Evolutionary conservation across 2,797 vertebrate species (phyloP), one percentile per base, ranked within the genome.

Genomic region (Darevskia mixta): DNA sequence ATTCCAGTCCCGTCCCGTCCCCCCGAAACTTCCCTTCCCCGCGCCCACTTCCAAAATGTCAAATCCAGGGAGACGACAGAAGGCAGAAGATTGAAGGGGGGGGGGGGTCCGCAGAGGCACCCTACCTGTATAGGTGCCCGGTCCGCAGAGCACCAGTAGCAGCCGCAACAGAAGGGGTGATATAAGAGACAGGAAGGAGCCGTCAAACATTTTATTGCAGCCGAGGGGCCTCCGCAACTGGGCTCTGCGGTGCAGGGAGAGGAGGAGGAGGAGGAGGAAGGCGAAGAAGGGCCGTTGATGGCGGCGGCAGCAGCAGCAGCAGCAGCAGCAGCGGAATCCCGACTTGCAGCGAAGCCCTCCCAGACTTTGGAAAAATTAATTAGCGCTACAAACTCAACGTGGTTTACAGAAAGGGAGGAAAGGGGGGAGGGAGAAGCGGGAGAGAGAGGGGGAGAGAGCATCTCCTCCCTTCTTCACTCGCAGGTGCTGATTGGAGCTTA

Each of bases 51-150:
- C 58, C 43, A 1, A 64, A 77, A 13, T 71, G 61, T 84, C 83
- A 9, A 55, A 43, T 8, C 29, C 58, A 5, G n/a, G 23, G 2
- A 29, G 43, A 15, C 43, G 75, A 11, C 11, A 61, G 1, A 43
- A 25, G 23, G 61, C n/a, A 35, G 71, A 17, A 73, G 71, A 32
- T 18, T 5, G 58, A 6, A 15, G 6, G 20, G 20, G 10, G 9
- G 29, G 41, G 49, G 0, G 49, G 25, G 41, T 13, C 75, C 77
- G 88, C 84, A 85, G 29, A 8, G 8, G 1, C 25, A 1, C 5
- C 87, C 97, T 96, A 98, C 98, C 98, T 97, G 97, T 90, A 91
- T 96, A 79, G 92, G 95, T 90, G 91, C 95, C 94, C 95, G 94
- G 88, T 90, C 96, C 97, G 95, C 96, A 94, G 17, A 96, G 92